Base-by-base conservation (phyloP, 2,113 vertebrate genomes). In the Oreochromis spilurus region DNA sequence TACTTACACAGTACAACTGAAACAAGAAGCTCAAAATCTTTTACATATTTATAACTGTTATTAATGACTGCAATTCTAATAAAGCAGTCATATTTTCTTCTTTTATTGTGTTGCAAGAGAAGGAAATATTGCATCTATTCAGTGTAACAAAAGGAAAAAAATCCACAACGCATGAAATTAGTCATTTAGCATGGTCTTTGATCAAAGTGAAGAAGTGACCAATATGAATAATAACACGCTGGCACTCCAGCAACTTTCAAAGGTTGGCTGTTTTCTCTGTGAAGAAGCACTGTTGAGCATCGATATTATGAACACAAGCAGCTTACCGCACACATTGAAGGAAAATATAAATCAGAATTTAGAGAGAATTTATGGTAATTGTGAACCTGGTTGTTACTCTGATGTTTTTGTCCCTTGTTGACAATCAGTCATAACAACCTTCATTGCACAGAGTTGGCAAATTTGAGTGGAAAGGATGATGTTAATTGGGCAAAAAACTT, bases 191-290 rank as follows among this genome's bases (percentile, higher is more conserved):
- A 86, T 82, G 78, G 84, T 57, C 34, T 88, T 89, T 85, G 84
- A 92, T 94, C 79, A 83, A 90, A 89, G 87, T 57, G 8, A 88
- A 80, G 45, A 81, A 84, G 75, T 89, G 65, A 92, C 91, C 80
- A 85, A 62, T 87, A 82, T 80, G 82, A 88, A 91, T 31, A 88
- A 81, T 26, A 81, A 65, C 29, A 78, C n/a, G 19, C 67, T 81
- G 85, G 45, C 88, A 89, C 75, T 72, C 26, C 9, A 84, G 78
- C 52, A 90, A 45, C 67, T 88, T 88, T 92, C 67, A 83, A 88
- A 82, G 29, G 19, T 21, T 72, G 31, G 24, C 65, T 70, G 24
- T 8, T 62, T 80, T 43, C 54, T 84, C 43, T 60, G 43, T 89
- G 43, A 79, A 84, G 52, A 48, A 38, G 54, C 78, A 70, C 65